A percentile compares a stretch with the other conserved stretches of the same genome.
phyloP scores from a whole-genome alignment of 1,140 invertebrate species.

The Neoseiulus cucumeris region DNA sequence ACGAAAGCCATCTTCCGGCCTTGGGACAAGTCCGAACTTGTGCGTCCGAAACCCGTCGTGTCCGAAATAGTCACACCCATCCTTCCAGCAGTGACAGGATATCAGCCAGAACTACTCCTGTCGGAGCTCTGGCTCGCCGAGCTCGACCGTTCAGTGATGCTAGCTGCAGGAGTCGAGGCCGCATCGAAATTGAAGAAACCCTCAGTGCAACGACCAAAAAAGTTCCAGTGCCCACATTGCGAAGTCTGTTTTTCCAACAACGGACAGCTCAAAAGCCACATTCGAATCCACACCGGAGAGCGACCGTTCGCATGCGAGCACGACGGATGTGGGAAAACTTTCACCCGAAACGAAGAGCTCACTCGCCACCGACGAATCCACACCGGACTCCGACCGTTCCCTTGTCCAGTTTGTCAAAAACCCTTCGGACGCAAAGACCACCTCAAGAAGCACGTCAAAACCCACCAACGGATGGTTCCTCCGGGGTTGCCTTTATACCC shows the following conservation, averaged over 20 bases:
- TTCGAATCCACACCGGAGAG: conserved; percentile 67
- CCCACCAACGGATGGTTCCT: conserved; percentile 40
- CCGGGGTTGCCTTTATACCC: conserved; percentile 8
- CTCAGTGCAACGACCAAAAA: conserved; percentile 60
- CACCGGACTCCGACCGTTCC: conserved; percentile 40
- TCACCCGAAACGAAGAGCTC: conserved; percentile 75
- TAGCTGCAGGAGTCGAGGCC: conserved; percentile 1
- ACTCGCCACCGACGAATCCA: conserved; percentile 68
- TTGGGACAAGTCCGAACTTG: background rate
- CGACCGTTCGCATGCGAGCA: conserved; percentile 59
- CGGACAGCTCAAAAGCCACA: conserved; percentile 71
- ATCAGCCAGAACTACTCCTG: background rate
- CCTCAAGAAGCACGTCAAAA: conserved; percentile 75
- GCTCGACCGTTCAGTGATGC: conserved; percentile 1
- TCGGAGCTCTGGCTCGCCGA: conserved; percentile 9
- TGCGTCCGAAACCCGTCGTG: background rate
- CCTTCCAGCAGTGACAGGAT: background rate
- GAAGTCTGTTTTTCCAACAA: conserved; percentile 77
- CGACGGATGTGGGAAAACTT: conserved; percentile 53
- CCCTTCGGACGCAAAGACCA: conserved; percentile 84
- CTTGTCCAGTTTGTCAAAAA: conserved; percentile 54
- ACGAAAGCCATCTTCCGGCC: background rate
- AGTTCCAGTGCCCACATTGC: conserved; percentile 67
- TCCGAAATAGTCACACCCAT: background rate
- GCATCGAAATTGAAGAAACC: conserved; percentile 20